These are phyloP conservation scores for Catagonus wagneri DNA, from an alignment of 2,113 vertebrate species.

Conservation along the genomic window DNA sequence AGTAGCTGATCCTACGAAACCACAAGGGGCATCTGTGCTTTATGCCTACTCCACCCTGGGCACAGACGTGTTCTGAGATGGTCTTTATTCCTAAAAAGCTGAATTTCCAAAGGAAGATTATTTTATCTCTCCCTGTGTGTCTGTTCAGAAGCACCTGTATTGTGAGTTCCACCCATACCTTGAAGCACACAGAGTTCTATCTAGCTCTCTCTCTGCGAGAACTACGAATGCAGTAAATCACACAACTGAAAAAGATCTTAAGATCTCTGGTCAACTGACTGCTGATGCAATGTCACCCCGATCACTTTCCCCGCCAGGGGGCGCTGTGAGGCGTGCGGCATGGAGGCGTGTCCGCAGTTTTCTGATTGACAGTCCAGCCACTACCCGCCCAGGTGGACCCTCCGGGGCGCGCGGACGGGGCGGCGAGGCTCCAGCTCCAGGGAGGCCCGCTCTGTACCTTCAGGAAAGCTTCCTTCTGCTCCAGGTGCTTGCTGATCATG, in stretches of 20 bases:
- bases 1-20: background rate
- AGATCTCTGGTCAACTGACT: background rate
- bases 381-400: too few species aligned
- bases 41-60: background rate
- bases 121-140: background rate
- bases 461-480: slow-evolving; percentile 98
- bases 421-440: fast-evolving
- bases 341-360: fast-evolving
- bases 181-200: background rate
- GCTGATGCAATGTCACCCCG: fast-evolving
- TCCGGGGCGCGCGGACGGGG: fast-evolving
- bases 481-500: slow-evolving; percentile 99
- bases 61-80: background rate
- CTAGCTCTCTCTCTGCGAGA: background rate
- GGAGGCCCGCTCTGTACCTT: slow-evolving; percentile 88
- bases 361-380: fast-evolving
- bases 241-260: background rate
- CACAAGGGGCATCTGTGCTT: too few species aligned
- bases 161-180: background rate
- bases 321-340: fast-evolving
- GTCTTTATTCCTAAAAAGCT: background rate
- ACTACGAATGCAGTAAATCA: background rate
- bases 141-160: background rate
- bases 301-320: background rate
- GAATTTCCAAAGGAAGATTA: background rate